These are phyloP conservation scores for Sebastes elongatus DNA, from an alignment of 2,797 vertebrate genomes.

Conservation along the genomic window DNA sequence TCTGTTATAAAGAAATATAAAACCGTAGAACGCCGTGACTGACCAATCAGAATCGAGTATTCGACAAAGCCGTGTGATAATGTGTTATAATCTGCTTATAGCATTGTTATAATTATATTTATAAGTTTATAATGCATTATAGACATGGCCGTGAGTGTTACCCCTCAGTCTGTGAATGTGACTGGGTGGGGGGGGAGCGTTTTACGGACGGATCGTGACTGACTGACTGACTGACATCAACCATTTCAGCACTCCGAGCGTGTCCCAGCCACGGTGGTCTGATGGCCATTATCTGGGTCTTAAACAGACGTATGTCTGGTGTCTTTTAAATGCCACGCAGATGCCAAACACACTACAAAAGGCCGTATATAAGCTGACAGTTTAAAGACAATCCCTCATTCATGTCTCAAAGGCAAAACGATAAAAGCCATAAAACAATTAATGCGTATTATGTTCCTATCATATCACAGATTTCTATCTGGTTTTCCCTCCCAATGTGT, in stretches of 20 bases:
- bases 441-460: constrained; percentile 8
- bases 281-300: constrained; percentile 64
- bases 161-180: neutral
- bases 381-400: constrained; percentile 37
- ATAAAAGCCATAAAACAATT: constrained; percentile 27
- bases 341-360: constrained; percentile 53
- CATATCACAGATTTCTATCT: neutral
- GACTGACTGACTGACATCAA: constrained; percentile 49
- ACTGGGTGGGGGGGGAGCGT: neutral
- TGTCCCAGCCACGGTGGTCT: constrained; percentile 63
- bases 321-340: constrained; percentile 64
- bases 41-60: no score
- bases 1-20: no score
- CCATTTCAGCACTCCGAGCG: constrained; percentile 56
- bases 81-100: no score
- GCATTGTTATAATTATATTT: no score
- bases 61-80: no score
- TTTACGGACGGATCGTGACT: constrained; percentile 25
- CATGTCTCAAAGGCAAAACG: constrained; percentile 16
- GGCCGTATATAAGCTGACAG: constrained; percentile 20
- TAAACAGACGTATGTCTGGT: constrained; percentile 67
- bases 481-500: neutral
- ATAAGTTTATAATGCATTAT: neutral
- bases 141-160: neutral
- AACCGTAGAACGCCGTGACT: rapidly evolving